Evolutionary conservation across 2,888 invertebrate genomes (phyloP).

Genomic region (Eueremaeus valkanovi): DNA sequence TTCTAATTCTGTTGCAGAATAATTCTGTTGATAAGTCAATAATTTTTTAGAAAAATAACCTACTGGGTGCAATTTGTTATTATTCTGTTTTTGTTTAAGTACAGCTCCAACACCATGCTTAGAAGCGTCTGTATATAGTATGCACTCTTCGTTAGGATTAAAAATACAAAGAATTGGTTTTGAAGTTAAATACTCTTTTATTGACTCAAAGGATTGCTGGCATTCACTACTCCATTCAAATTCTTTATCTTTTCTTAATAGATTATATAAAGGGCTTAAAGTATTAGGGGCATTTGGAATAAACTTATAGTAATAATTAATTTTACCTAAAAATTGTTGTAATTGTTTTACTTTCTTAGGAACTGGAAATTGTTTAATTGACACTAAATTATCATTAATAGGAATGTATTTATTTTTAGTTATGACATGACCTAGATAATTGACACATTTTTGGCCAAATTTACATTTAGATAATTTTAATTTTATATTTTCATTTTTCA

Average conservation of each 20-base stretch:
- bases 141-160: neutral
- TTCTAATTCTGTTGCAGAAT: conserved; percentile 29
- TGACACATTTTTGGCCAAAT: conserved; percentile 37
- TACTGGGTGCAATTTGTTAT: conserved; percentile 43
- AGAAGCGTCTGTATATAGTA: conserved; percentile 25
- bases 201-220: conserved; percentile 38
- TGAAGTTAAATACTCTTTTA: conserved; percentile 35
- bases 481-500: conserved; percentile 43
- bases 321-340: conserved; percentile 40
- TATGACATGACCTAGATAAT: conserved; percentile 42
- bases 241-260: neutral
- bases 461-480: conserved; percentile 43
- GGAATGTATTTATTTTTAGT: conserved; percentile 26
- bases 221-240: conserved; percentile 28
- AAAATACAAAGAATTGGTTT: conserved; percentile 16
- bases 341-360: conserved; percentile 41
- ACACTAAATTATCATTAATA: conserved; percentile 26
- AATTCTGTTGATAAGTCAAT: conserved; percentile 36
- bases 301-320: conserved; percentile 46
- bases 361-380: conserved; percentile 39
- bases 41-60: conserved; percentile 44
- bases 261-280: neutral
- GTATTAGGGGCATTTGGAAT: conserved; percentile 29
- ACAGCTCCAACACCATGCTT: conserved; percentile 35
- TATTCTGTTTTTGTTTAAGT: conserved; percentile 43